Evolutionary conservation across 1,140 invertebrate species (phyloP).

Genomic region (Pseudomyrmex concolor): DNA sequence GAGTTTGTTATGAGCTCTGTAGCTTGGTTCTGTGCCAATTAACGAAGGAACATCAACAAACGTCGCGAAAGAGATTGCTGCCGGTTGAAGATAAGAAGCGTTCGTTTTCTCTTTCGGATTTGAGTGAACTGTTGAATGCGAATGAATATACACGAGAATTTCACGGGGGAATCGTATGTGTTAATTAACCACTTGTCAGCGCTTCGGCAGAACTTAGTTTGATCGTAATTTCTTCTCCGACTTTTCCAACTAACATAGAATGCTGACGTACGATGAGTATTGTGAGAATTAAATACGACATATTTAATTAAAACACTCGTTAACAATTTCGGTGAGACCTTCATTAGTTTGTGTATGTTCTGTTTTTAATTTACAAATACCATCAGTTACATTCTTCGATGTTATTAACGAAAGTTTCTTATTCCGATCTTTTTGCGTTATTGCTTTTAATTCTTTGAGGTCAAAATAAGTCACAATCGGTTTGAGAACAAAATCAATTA

Average conservation of each 20-base stretch:
- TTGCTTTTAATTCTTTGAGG: background rate
- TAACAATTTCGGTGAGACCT: background rate
- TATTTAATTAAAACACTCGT: constrained; percentile 37
- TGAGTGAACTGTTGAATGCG: background rate
- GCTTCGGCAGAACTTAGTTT: constrained; percentile 17
- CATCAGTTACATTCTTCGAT: background rate
- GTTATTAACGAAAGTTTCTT: background rate
- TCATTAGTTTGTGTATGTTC: background rate
- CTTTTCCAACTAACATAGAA: background rate
- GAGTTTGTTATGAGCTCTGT: background rate
- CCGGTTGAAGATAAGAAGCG: background rate
- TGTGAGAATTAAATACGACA: background rate
- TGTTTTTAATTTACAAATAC: background rate
- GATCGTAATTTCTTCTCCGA: background rate
- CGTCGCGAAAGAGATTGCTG: background rate
- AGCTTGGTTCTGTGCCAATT: too few relatives aligned
- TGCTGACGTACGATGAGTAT: background rate
- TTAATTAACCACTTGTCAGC: constrained; percentile 46
- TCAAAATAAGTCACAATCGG: background rate
- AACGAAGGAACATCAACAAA: background rate
- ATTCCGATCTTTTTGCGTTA: background rate
- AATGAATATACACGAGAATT: constrained; percentile 14
- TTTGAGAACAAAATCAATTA: too few relatives aligned
- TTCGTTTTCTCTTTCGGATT: background rate
- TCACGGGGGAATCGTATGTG: constrained; percentile 1